Percentiles rank a stretch among this genome's conserved stretches.
phyloP scores from a whole-genome alignment of 2,113 vertebrate genomes.

The Cavia aperea region DNA sequence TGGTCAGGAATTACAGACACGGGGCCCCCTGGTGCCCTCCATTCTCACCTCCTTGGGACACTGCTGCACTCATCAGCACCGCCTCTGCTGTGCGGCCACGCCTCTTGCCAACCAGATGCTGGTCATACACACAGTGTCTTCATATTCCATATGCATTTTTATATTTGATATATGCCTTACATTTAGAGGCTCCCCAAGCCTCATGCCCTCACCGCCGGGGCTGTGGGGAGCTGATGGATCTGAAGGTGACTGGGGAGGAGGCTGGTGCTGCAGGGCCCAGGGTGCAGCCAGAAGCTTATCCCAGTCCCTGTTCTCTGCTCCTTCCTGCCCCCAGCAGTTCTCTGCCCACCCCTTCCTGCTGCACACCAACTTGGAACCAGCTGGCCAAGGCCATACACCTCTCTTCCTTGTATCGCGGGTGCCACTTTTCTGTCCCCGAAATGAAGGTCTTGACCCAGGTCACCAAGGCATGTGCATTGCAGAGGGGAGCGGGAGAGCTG shows the following conservation, averaged over 20 bases:
- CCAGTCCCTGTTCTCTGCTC: not conserved
- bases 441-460: not conserved
- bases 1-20: no score
- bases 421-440: not conserved
- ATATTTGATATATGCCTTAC: not conserved
- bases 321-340: not conserved
- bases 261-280: no score
- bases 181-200: not conserved
- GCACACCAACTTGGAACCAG: not conserved
- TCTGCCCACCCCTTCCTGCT: not conserved
- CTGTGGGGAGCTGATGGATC: not conserved
- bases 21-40: no score
- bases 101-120: not conserved
- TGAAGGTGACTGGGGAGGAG: no score
- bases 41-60: rapidly evolving
- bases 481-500: not conserved
- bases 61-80: no score
- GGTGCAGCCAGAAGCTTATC: no score
- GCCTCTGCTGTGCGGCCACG: no score
- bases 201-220: not conserved
- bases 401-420: not conserved
- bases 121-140: no score
- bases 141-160: not conserved
- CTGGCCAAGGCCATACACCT: not conserved
- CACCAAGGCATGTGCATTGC: not conserved